A percentile compares a stretch with the other conserved stretches of the same genome.
Conservation (phyloP, 2,888 invertebrate genomes). For the Catocala fraxini region DNA sequence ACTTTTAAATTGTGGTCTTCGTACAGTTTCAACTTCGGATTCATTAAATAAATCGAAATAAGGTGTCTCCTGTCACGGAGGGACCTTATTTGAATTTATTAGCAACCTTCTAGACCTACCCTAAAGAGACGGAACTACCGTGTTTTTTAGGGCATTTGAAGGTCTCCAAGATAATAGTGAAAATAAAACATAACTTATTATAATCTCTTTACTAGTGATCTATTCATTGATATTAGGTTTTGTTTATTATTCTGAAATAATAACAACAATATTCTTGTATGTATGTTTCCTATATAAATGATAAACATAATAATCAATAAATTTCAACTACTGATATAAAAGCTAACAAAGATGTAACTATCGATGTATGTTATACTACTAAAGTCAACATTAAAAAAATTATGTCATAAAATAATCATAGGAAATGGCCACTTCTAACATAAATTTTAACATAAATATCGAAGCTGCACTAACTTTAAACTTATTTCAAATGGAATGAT, state of each 20-base stretch:
- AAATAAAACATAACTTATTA: conserved; percentile 24
- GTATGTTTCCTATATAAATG: conserved; percentile 41
- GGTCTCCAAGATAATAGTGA: no score
- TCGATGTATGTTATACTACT: conserved; percentile 31
- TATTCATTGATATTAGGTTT: conserved; percentile 31
- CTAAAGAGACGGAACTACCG: no score
- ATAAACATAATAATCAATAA: conserved; percentile 46
- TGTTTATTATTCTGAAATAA: conserved; percentile 38
- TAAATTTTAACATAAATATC: conserved; percentile 40
- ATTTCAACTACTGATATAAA: conserved; percentile 34
- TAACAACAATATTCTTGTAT: conserved; percentile 46
- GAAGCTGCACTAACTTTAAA: conserved; percentile 49
- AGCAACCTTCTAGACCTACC: no score
- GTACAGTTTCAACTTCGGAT: no score
- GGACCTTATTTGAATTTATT: no score
- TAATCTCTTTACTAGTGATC: conserved; percentile 39
- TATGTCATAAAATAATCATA: conserved; percentile 42
- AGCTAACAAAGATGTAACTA: conserved; percentile 40
- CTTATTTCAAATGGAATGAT: conserved; percentile 53
- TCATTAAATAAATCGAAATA: no score
- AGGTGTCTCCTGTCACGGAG: no score
- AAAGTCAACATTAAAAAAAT: conserved; percentile 34
- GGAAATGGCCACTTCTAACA: conserved; percentile 54
- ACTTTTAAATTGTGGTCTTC: no score
- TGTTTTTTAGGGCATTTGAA: no score